Evolutionary conservation across 2,888 invertebrate species (phyloP).

Genomic region (Dryomyza anilis): DNA sequence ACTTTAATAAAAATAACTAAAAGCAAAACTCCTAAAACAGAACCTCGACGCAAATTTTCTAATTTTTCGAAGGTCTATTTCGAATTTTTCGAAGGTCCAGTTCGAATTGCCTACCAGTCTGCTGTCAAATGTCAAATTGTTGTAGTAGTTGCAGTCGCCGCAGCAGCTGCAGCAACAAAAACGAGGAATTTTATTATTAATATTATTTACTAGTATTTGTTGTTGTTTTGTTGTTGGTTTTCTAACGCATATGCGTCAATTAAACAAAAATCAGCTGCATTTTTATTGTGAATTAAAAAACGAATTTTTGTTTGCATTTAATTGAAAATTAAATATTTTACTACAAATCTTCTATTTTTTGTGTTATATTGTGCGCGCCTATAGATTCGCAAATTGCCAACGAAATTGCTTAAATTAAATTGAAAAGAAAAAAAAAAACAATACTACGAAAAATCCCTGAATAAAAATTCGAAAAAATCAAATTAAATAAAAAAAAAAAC

Average conservation of each 20-base stretch:
- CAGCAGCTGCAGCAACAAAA: background rate
- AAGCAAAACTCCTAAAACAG: no score
- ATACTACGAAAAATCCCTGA: background rate
- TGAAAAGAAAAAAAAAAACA: conserved; percentile 7
- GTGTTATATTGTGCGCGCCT: no score
- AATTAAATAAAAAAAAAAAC: no score
- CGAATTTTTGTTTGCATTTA: no score
- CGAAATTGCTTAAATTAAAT: background rate
- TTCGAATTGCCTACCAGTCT: no score
- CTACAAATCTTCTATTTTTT: no score
- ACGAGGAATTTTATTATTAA: background rate
- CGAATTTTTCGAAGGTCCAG: no score
- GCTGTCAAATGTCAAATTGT: conserved; percentile 19
- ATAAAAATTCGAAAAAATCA: conserved; percentile 21
- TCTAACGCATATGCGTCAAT: background rate
- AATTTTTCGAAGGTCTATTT: no score
- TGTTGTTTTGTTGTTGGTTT: background rate
- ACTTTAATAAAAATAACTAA: background rate
- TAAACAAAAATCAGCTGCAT: no score
- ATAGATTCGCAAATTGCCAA: no score
- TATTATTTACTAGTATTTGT: background rate
- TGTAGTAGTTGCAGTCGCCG: background rate
- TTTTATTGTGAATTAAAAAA: no score
- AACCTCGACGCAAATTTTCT: background rate
- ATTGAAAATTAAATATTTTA: no score